A percentile compares a stretch with the other conserved stretches of the same genome.
Conservation (phyloP, 1,140 invertebrate genomes). For the Agrilus planipennis region DNA sequence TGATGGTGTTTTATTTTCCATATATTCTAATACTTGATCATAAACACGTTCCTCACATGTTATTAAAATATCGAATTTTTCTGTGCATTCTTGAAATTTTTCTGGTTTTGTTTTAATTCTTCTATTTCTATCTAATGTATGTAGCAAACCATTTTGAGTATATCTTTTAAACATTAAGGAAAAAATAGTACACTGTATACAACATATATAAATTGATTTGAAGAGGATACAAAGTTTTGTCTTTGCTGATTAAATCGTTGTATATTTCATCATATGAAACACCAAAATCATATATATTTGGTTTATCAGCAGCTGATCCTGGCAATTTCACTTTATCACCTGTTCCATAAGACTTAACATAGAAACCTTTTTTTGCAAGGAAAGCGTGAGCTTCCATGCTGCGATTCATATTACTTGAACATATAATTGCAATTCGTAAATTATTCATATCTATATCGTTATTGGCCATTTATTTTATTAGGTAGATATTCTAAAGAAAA, state of each 20-base stretch:
- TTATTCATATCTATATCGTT: slow-evolving; percentile 28
- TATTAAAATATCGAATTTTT: slow-evolving; percentile 93
- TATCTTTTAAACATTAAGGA: slow-evolving; percentile 50
- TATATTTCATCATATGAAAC: slow-evolving; percentile 95
- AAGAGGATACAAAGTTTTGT: slow-evolving; percentile 73
- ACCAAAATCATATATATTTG: slow-evolving; percentile 98
- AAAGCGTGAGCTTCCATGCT: slow-evolving; percentile 99
- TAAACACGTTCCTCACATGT: slow-evolving; percentile 98
- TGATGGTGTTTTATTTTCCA: slow-evolving; percentile 55
- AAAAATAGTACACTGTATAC: slow-evolving; percentile 8
- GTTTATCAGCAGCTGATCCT: slow-evolving; percentile 85
- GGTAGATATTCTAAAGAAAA: no score
- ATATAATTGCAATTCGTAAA: slow-evolving; percentile 86
- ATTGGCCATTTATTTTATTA: slow-evolving; percentile 2
- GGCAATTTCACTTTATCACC: slow-evolving; percentile 97
- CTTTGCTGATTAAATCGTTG: slow-evolving; percentile 81
- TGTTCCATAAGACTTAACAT: slow-evolving; percentile 93
- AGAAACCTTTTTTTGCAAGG: slow-evolving; percentile 92
- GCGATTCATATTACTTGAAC: slow-evolving; percentile 98
- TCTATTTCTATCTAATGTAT: slow-evolving; percentile 97
- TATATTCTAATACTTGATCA: slow-evolving; percentile 80
- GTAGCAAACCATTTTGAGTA: slow-evolving; percentile 95
- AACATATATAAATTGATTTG: neutral
- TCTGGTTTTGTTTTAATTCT: slow-evolving; percentile 92
- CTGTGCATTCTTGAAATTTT: slow-evolving; percentile 80